Base-by-base conservation (phyloP, 2,888 invertebrate genomes). In the Elaeidobius kamerunicus region DNA sequence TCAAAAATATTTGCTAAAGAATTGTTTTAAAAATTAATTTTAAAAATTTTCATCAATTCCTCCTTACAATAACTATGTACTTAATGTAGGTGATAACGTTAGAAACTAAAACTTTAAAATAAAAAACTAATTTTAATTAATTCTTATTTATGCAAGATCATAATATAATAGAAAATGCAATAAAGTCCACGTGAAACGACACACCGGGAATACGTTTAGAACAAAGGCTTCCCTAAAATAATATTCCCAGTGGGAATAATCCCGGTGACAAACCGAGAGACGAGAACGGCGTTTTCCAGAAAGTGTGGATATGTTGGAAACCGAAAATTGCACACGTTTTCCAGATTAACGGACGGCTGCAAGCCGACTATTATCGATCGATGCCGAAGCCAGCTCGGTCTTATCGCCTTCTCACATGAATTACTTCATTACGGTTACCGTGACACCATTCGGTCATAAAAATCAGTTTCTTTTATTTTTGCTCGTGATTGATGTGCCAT, bases 321-420 rank as follows among this genome's bases (percentile, higher is more conserved):
- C 44, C 44, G 44, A 44, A 44, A 44, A 32, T 42, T 23, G 27
- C 41, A 42, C 49, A 49, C 50, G 44, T n/a, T 45, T 52, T 40
- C 28, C 35, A 45, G 52, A 52, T 52, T 52, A 52, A 45, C 45
- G 52, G 45, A 41, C 41, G 45, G 41, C 36, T 45, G 45, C 59
- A 59, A 67, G 63, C 60, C 63, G 61, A 32, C 65, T 63, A 63
- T 64, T 69, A 69, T 69, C 67, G 69, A 69, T 68, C 66, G 56
- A 55, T 55, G 60, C 60, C 59, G 47, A 53, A 19, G n/a, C n/a
- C n/a, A n/a, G n/a, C n/a, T 32, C 35, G 56, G 64, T 63, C 67
- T 69, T 69, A 69, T 69, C 69, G 63, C 61, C 59, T 68, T 69
- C 67, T 66, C 67, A 68, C 69, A 69, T 69, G 69, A 66, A 66